Percentiles rank a stretch among this genome's conserved stretches.
These are phyloP conservation scores for Fregata magnificens DNA, from an alignment of 2,113 vertebrate species.

Conservation along the genomic window DNA sequence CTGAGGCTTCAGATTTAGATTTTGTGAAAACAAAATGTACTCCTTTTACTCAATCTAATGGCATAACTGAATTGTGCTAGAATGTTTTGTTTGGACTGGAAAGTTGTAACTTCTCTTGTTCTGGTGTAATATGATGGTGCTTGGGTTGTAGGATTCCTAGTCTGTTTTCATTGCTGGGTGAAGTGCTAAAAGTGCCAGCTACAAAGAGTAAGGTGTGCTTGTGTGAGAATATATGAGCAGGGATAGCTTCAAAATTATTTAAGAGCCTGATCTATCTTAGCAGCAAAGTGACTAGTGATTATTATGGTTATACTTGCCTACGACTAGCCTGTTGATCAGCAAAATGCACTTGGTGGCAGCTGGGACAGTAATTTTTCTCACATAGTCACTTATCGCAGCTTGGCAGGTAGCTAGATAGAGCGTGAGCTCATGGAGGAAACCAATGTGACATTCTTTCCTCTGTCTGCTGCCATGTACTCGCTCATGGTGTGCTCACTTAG, in stretches of 20 bases:
- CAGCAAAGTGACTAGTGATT: not conserved
- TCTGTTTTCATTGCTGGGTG: not conserved
- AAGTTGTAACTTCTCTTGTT: not conserved
- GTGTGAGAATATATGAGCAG: not conserved
- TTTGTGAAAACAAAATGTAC: not conserved
- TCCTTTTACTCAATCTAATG: not conserved
- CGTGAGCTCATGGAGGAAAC: not conserved
- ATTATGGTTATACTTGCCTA: not conserved
- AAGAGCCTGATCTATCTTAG: not conserved
- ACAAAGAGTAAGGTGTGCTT: not conserved
- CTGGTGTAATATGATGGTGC: not conserved
- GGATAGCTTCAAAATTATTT: not conserved
- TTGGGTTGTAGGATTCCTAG: not conserved
- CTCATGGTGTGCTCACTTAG: not conserved
- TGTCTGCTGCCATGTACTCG: rapidly evolving
- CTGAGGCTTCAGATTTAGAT: not conserved
- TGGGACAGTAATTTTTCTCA: not conserved
- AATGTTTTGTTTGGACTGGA: not conserved
- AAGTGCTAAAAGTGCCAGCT: not conserved
- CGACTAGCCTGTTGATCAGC: not conserved
- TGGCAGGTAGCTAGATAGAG: not conserved
- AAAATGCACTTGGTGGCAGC: not conserved
- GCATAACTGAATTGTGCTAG: not conserved
- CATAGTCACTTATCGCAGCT: rapidly evolving
- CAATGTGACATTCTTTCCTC: rapidly evolving